Conservation (phyloP, 2,888 invertebrate genomes). For the Tachina lurida region DNA sequence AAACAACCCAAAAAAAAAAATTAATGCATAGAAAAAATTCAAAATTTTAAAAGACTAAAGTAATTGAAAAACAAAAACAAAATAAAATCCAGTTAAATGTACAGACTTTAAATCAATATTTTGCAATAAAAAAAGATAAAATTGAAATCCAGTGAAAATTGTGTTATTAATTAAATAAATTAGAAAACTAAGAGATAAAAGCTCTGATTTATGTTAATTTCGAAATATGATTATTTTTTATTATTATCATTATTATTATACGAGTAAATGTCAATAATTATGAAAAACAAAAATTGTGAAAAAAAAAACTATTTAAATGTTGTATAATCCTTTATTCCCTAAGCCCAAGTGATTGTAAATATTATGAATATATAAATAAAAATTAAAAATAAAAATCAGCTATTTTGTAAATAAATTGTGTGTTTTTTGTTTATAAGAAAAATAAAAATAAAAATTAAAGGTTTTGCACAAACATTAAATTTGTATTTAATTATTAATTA, state of each 20-base stretch:
- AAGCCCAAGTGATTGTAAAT: constrained; percentile 68
- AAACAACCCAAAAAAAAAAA: too few species aligned
- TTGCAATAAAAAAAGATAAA: constrained; percentile 56
- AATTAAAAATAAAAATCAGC: constrained; percentile 30
- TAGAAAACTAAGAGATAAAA: constrained; percentile 32
- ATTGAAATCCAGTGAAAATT: constrained; percentile 46
- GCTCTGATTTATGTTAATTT: constrained; percentile 22
- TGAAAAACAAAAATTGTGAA: constrained; percentile 57
- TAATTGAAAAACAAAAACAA: constrained; percentile 18
- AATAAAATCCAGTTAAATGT: constrained; percentile 46
- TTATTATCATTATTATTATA: constrained; percentile 36
- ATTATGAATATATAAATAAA: constrained; percentile 34
- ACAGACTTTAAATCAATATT: constrained; percentile 47
- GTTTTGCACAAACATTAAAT: constrained; percentile 60
- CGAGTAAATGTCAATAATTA: constrained; percentile 63
- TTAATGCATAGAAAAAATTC: constrained; percentile 39
- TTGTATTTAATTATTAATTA: constrained; percentile 36
- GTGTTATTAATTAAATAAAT: constrained; percentile 61
- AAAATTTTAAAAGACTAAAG: constrained; percentile 63
- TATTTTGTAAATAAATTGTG: constrained; percentile 67
- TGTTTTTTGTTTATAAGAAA: constrained; percentile 62
- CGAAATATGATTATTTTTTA: constrained; percentile 42
- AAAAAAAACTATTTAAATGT: constrained; percentile 56
- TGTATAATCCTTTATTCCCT: constrained; percentile 47
- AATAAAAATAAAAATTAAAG: constrained; percentile 25